A percentile compares a stretch with the other conserved stretches of the same genome.
These are phyloP conservation scores for Idaea straminata DNA, from an alignment of 2,888 invertebrate genomes.

Conservation along the genomic window DNA sequence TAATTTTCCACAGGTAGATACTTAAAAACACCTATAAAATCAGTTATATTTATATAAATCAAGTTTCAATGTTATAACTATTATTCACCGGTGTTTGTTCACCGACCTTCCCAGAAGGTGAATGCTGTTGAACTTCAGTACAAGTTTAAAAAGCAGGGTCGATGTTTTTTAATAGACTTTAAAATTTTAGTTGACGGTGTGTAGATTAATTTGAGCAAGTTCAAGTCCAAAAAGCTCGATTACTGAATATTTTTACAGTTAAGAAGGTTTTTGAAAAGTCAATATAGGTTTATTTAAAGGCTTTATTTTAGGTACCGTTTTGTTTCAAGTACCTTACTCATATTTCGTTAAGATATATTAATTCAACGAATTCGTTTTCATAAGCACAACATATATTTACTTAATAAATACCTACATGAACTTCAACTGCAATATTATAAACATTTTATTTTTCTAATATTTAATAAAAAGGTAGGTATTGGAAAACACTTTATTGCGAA, in stretches of 20 bases:
- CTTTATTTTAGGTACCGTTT: not conserved
- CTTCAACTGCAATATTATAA: not conserved
- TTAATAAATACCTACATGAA: too few relatives aligned
- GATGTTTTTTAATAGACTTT: not conserved
- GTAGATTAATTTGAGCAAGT: not conserved
- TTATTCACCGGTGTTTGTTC: constrained; percentile 17
- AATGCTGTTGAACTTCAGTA: constrained; percentile 20
- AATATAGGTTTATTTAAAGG: not conserved
- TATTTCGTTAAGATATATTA: too few relatives aligned
- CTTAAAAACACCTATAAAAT: constrained; percentile 13
- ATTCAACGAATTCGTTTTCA: too few relatives aligned
- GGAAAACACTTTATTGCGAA: not conserved
- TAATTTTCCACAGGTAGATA: constrained; percentile 21
- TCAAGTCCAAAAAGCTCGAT: not conserved
- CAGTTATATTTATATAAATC: constrained; percentile 2
- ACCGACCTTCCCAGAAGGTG: constrained; percentile 24
- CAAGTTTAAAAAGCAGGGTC: constrained; percentile 1
- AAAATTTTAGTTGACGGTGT: not conserved
- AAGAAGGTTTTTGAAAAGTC: not conserved
- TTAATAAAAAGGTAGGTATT: not conserved
- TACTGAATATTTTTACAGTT: not conserved
- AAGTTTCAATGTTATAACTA: constrained; percentile 25
- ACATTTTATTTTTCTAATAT: not conserved
- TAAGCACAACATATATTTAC: too few relatives aligned
- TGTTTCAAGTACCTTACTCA: not conserved